phyloP scores from a whole-genome alignment of 37 sponge, comb jelly and placozoan genomes.

The Hexactinellida sp. region DNA sequence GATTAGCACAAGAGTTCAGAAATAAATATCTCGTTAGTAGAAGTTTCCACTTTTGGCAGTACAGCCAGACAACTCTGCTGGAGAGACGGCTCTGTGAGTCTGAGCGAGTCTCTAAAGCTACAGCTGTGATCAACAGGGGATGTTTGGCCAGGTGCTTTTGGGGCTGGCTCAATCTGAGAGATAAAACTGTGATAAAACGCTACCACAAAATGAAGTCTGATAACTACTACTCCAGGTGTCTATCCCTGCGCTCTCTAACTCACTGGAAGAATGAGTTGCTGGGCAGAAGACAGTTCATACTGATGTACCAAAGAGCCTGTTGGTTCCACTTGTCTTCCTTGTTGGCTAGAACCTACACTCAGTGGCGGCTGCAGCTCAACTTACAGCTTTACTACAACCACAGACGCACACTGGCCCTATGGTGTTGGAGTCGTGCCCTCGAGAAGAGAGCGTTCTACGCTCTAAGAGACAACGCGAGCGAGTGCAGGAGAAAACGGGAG shows the following conservation, averaged over 20 bases:
- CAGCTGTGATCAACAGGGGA: neutral
- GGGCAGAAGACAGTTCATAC: neutral
- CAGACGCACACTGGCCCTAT: neutral
- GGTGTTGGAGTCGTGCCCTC: neutral
- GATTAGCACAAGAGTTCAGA: neutral
- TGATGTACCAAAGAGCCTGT: neutral
- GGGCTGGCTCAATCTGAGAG: neutral
- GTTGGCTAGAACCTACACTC: slow-evolving; percentile 13
- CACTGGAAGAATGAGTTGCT: neutral
- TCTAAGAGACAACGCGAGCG: neutral
- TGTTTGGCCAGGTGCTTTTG: neutral
- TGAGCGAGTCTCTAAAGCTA: neutral
- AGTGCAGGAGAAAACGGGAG: neutral
- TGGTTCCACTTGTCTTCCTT: neutral
- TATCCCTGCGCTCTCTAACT: neutral
- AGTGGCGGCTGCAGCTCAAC: neutral
- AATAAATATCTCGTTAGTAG: neutral
- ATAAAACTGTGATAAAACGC: neutral
- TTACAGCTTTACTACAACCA: neutral
- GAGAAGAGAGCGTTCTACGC: neutral
- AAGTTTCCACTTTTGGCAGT: neutral
- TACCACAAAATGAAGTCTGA: neutral
- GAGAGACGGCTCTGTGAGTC: neutral
- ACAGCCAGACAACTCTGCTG: neutral
- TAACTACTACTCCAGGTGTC: neutral